phyloP scores from a whole-genome alignment of 2,113 vertebrate species.

The Saccopteryx bilineata region DNA sequence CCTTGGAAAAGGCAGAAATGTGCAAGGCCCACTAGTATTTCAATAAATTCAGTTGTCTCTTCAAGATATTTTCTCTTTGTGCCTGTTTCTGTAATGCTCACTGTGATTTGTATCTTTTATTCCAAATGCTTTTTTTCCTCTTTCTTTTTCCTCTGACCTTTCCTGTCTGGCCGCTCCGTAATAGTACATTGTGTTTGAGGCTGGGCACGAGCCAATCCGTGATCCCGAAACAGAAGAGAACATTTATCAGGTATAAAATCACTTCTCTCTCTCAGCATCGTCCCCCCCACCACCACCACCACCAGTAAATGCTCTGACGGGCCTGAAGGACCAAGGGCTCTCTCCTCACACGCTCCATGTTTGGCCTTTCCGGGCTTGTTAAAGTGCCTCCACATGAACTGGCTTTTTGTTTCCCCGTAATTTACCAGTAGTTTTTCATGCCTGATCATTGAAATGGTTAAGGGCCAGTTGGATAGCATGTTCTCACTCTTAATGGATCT shows the following conservation, averaged over 20 bases:
- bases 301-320: background rate
- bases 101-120: constrained; percentile 86
- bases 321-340: rapidly evolving
- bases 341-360: background rate
- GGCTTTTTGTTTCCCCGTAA: background rate
- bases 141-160: constrained; percentile 89
- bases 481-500: constrained; percentile 9
- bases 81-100: constrained; percentile 86
- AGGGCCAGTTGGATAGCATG: background rate
- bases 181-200: constrained; percentile 99
- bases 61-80: constrained; percentile 83
- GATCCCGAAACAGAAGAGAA: constrained; percentile 99
- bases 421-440: background rate
- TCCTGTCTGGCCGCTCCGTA: constrained; percentile 92
- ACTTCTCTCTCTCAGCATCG: constrained; percentile 74
- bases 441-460: background rate
- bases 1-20: constrained; percentile 68
- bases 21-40: constrained; percentile 56
- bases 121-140: constrained; percentile 89
- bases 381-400: background rate
- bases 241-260: constrained; percentile 99
- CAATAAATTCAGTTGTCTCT: constrained; percentile 49
- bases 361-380: background rate
- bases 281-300: rapidly evolving
- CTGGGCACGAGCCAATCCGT: constrained; percentile 99